Evolutionary conservation across 2,888 invertebrate species (phyloP), one percentile per base, ranked within the genome.

Genomic region (Pasiphila rectangulata): DNA sequence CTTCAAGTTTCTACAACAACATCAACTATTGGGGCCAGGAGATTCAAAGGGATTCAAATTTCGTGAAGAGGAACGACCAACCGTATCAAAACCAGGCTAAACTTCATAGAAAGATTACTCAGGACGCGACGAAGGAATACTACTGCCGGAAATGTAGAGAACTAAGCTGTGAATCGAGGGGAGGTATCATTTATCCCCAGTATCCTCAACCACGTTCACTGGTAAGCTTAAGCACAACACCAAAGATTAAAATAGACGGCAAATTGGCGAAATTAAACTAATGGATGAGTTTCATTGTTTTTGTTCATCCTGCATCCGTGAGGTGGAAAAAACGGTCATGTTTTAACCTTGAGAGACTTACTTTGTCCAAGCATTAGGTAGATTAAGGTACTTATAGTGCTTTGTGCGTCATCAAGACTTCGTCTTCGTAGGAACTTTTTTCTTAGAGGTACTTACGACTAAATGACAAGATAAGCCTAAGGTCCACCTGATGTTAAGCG

Each of bases 241-340:
- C 75, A 3, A 87, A 80, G 66, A 63, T 84, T 29, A 88, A 83
- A 66, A 65, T 88, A 46, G 87, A 88, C 40, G 88, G 88, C 7
- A 88, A 88, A 82, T 73, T 88, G 72, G 82, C 76, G 63, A 88
- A 85, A 82, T 82, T 88, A 79, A 83, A 85, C 72, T 87, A 79
- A 84, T 75, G 56, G 62, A 57, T 62, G 56, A 58, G 66, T 62
- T 59, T 60, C 62, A 74, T 79, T 79, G 79, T 79, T 78, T 75
- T 75, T 74, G 75, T 71, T 73, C 73, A 72, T 72, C 59, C 69
- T 65, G 69, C 70, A 68, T 71, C 64, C 61, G 59, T 69, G 66
- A 69, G 32, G 54, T 49, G 58, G 60, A 67, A 75, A 75, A 77
- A 74, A 72, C 57, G 54, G 51, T 64, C 75, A 77, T 83, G 66